Conservation (phyloP, 2,888 invertebrate species). For the Xestia rhomboidea region DNA sequence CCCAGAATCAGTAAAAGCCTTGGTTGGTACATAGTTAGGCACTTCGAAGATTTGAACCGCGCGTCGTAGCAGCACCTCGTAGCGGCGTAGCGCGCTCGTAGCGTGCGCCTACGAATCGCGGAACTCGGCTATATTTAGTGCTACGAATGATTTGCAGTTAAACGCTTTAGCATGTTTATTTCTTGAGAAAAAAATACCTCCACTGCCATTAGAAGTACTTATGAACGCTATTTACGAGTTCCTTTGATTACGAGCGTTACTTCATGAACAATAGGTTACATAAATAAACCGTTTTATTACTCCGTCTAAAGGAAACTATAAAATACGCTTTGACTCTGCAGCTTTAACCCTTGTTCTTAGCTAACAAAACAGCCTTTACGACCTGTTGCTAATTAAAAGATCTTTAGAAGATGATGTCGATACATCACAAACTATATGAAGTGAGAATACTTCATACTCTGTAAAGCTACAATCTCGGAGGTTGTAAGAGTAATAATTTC, state of each 20-base stretch:
- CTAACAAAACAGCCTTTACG: conserved; percentile 6
- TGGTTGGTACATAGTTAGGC: conserved; percentile 27
- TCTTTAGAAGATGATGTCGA: conserved; percentile 13
- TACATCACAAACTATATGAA: conserved; percentile 3
- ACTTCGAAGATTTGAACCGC: conserved; percentile 44
- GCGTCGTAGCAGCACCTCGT: conserved; percentile 36
- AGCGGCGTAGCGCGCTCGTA: conserved; percentile 61
- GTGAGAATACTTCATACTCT: conserved; percentile 2
- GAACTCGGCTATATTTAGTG: conserved; percentile 55
- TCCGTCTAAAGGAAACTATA: conserved; percentile 21
- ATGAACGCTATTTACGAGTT: conserved; percentile 46
- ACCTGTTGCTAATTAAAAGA: conserved; percentile 26
- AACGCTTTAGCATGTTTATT: conserved; percentile 57
- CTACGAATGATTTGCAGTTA: conserved; percentile 56
- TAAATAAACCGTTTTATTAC: conserved; percentile 36
- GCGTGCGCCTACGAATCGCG: conserved; percentile 61
- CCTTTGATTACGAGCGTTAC: conserved; percentile 23
- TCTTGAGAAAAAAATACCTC: conserved; percentile 41
- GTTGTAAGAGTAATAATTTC: conserved; percentile 12
- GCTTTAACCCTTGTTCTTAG: conserved; percentile 1
- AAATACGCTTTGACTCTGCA: conserved; percentile 10
- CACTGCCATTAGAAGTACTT: conserved; percentile 41
- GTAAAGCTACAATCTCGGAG: conserved; percentile 1
- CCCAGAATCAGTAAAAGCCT: not conserved
- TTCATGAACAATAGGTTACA: conserved; percentile 41